Base-by-base conservation (phyloP, 35 echinoderm and acorn worm genomes). In the Heliocidaris tuberculata region DNA sequence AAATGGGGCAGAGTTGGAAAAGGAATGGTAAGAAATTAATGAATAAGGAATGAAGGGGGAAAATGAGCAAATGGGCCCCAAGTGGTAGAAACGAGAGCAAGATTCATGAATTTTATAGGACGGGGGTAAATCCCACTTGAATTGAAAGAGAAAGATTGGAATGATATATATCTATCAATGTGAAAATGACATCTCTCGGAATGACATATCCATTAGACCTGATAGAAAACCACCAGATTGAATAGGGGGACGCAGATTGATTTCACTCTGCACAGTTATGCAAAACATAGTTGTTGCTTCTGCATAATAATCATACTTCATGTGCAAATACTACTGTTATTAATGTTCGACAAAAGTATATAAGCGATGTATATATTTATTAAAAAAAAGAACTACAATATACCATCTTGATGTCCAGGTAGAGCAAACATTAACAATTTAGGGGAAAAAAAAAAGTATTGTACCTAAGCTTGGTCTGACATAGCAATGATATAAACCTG, bases 41-140 rank as follows among this genome's bases (percentile, higher is more conserved):
- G 47, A 89, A 89, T 89, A 89, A 89, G 87, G 19, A 47, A 89
- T 42, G 87, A 19, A 89, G 87, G 31, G 87, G 19, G n/a, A 85
- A 89, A 89, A 89, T 89, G 87, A 13, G 32, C 35, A 47, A 89
- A 89, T 17, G 31, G 31, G 17, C 21, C 65, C 65, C 65, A 21
- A 47, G 47, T 17, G 47, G 31, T 21, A 89, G 87, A 89, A 89
- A 89, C 13, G 31, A 47, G 87, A 48, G 47, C 31, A 24, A 21
- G 31, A 48, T 32, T 32, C 87, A 89, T 89, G 47, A 32, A 89
- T 89, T 89, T 89, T 47, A 47, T 89, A 89, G 7, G 86, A 30
- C 0, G 8, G 86, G 86, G 32, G 86, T 7, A 21, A 30, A 10
- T 87, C 86, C 17, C 17, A 13, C 31, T 78, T 78, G 65, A 78